Evolutionary conservation across 2,797 vertebrate species (phyloP).

Genomic region (Tiaroga cobitis): DNA sequence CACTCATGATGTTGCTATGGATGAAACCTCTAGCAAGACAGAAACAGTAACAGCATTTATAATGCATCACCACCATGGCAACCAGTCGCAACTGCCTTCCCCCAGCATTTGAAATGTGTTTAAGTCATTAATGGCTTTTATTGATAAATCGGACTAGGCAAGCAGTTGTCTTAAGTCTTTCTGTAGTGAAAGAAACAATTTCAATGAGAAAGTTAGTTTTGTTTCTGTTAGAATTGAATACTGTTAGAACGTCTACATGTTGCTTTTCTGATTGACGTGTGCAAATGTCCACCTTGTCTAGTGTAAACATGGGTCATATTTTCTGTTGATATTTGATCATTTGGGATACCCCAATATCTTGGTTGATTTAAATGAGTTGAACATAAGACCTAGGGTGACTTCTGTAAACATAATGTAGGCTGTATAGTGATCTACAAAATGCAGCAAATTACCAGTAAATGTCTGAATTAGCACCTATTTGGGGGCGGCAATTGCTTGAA

Average conservation of each 20-base stretch:
- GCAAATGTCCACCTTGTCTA: background rate
- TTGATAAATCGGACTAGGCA: background rate
- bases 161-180: background rate
- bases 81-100: conserved; percentile 57
- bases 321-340: background rate
- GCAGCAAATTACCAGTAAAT: background rate
- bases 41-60: conserved; percentile 73
- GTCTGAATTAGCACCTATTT: too few relatives aligned
- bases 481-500: too few relatives aligned
- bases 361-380: background rate
- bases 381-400: background rate
- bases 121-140: conserved; percentile 44
- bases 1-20: conserved; percentile 75
- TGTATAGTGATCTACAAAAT: background rate
- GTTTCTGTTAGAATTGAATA: background rate
- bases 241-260: background rate
- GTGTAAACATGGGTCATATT: background rate
- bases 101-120: conserved; percentile 10
- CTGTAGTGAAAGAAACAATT: background rate
- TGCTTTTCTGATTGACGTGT: background rate
- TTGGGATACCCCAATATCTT: background rate
- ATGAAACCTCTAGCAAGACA: conserved; percentile 68
- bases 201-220: background rate
- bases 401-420: too few relatives aligned
- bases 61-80: conserved; percentile 74